phyloP scores from a whole-genome alignment of 2,888 invertebrate genomes.

The Brachypterus glaber region DNA sequence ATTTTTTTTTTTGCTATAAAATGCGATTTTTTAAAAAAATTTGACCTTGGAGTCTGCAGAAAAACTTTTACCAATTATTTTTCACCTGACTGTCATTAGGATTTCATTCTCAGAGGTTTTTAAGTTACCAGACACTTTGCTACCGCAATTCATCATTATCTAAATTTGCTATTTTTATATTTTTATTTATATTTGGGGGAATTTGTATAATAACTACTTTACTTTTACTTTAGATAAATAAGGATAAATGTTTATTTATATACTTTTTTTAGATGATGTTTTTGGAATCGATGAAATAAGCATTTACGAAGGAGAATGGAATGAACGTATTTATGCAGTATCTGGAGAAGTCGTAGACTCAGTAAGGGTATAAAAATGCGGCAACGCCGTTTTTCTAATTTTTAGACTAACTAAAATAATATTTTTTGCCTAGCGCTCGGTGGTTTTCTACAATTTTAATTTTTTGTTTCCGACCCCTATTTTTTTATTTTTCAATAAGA shows the following conservation, averaged over 20 bases:
- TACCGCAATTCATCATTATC: conserved; percentile 13
- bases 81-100: no score
- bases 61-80: no score
- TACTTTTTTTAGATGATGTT: conserved; percentile 60
- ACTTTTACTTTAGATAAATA: conserved; percentile 10
- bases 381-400: conserved; percentile 4
- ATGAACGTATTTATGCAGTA: conserved; percentile 79
- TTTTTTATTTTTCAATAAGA: no score
- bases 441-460: neutral
- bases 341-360: conserved; percentile 93
- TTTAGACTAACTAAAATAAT: neutral
- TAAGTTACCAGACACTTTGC: neutral
- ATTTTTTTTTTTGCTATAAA: no score
- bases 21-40: neutral
- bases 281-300: conserved; percentile 92
- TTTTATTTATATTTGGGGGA: no score
- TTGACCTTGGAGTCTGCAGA: neutral
- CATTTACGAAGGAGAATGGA: conserved; percentile 78
- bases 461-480: no score
- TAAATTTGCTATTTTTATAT: no score
- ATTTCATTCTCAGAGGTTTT: neutral
- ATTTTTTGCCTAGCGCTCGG: neutral
- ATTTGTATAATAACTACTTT: no score
- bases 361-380: conserved; percentile 51
- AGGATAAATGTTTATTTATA: conserved; percentile 4